Conservation (phyloP, 2,888 invertebrate species). For the Smittia sp. region DNA sequence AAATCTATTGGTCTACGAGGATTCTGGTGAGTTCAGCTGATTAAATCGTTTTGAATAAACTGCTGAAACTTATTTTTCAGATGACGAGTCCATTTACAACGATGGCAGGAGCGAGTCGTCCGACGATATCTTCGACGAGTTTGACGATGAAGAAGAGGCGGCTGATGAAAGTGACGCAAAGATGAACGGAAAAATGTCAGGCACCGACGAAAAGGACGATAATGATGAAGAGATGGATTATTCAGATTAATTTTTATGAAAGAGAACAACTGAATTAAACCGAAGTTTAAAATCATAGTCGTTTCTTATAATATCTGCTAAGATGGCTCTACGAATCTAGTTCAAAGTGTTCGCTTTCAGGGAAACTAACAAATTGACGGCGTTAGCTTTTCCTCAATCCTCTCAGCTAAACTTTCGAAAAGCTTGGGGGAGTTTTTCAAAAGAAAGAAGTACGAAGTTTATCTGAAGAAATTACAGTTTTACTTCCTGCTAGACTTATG, state of each 20-base stretch:
- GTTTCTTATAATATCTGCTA: too few species aligned
- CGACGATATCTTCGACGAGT: conserved; percentile 23
- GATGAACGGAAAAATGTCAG: conserved; percentile 6
- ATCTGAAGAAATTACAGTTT: conserved; percentile 46
- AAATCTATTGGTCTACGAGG: conserved; percentile 49
- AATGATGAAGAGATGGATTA: conserved; percentile 27
- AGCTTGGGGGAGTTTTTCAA: conserved; percentile 54
- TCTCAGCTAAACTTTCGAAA: conserved; percentile 55
- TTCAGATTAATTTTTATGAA: conserved; percentile 11
- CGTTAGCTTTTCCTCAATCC: conserved; percentile 55
- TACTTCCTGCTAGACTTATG: conserved; percentile 47
- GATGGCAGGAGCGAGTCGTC: conserved; percentile 23
- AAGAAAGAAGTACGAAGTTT: conserved; percentile 48
- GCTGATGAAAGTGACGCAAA: neutral
- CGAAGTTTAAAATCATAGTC: neutral
- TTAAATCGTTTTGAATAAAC: too few species aligned
- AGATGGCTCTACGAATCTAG: too few species aligned
- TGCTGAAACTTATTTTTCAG: neutral
- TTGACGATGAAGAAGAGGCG: conserved; percentile 29
- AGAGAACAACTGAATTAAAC: neutral
- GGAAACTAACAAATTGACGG: conserved; percentile 49
- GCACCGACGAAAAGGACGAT: neutral
- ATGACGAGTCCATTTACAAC: conserved; percentile 18
- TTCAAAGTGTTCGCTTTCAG: too few species aligned
- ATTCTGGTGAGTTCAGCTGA: conserved; percentile 45